phyloP scores from a whole-genome alignment of 2,797 vertebrate genomes.

The Xiphophorus birchmanni region DNA sequence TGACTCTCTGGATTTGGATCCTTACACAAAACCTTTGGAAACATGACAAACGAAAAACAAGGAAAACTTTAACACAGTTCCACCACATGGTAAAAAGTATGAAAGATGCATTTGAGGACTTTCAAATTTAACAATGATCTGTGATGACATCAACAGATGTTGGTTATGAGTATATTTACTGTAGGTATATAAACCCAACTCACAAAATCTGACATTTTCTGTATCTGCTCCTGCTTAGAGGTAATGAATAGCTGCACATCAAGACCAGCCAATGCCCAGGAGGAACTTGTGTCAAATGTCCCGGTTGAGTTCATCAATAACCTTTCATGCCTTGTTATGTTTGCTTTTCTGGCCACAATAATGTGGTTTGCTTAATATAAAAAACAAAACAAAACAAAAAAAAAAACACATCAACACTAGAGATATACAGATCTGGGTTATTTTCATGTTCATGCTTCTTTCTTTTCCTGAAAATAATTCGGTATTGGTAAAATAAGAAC shows the following conservation, averaged over 20 bases:
- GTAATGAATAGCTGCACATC: neutral
- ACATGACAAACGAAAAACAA: no score
- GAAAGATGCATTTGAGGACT: neutral
- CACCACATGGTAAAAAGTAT: no score
- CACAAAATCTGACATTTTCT: neutral
- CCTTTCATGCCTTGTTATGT: neutral
- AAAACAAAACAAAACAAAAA: no score
- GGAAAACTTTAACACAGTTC: no score
- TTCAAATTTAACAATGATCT: neutral
- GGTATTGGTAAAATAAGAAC: constrained; percentile 31
- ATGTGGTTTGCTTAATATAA: constrained; percentile 9
- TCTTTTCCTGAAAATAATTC: constrained; percentile 33
- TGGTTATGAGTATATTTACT: neutral
- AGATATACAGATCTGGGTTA: neutral
- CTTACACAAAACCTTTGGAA: no score
- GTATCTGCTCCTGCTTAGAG: neutral
- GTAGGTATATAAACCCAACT: neutral
- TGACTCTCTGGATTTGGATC: no score
- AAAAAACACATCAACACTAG: neutral
- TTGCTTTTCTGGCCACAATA: neutral
- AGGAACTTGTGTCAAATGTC: constrained; percentile 14
- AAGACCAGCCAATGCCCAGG: neutral
- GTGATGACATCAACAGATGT: neutral
- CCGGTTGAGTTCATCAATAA: constrained; percentile 50
- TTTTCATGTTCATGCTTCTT: constrained; percentile 26